Evolutionary conservation across 2,888 invertebrate genomes (phyloP).

Genomic region (Pristionchus entomophagus): DNA sequence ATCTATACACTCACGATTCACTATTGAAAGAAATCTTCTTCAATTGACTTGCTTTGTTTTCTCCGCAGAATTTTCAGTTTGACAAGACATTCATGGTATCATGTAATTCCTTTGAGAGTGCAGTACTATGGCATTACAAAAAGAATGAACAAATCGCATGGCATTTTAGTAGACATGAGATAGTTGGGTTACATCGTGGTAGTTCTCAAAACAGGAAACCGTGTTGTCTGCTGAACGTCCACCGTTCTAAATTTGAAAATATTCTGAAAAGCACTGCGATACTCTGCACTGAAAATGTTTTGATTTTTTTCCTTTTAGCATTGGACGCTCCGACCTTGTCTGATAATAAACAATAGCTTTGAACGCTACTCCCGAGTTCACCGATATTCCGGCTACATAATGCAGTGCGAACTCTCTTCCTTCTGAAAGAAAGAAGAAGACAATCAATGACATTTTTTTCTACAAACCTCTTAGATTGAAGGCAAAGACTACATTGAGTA

Average conservation of each 20-base stretch:
- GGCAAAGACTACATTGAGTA: not conserved
- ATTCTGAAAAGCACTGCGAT: not conserved
- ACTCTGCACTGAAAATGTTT: not conserved
- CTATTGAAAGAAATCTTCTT: constrained; percentile 1
- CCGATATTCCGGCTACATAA: not conserved
- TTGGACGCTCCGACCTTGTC: not conserved
- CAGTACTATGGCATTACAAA: too few relatives aligned
- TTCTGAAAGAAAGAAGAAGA: not conserved
- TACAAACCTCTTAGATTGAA: not conserved
- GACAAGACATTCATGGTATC: too few relatives aligned
- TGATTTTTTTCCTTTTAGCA: too few relatives aligned
- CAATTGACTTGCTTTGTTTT: not conserved
- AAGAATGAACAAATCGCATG: not conserved
- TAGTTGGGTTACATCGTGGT: not conserved
- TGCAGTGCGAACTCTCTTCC: not conserved
- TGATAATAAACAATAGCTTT: not conserved
- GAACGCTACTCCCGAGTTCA: not conserved
- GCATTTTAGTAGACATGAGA: too few relatives aligned
- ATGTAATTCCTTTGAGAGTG: too few relatives aligned
- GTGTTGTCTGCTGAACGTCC: not conserved
- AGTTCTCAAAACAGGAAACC: not conserved
- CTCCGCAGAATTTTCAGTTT: too few relatives aligned
- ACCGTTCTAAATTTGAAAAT: not conserved
- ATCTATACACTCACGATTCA: not conserved
- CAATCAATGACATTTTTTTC: not conserved